Evolutionary conservation across 2,797 vertebrate genomes (phyloP).

Genomic region (Sorex maritimensis): DNA sequence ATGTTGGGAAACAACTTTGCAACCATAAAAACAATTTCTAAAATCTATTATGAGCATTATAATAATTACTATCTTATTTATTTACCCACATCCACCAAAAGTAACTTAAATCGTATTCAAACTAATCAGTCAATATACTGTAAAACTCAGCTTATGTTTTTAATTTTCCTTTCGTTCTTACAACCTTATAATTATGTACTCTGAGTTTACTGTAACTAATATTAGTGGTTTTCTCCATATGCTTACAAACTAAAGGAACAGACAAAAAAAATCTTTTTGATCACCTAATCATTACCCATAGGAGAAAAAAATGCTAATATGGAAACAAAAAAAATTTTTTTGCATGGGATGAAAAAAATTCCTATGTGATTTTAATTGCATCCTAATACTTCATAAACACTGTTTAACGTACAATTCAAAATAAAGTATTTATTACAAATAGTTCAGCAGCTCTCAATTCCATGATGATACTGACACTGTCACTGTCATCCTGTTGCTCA

Average conservation of each 20-base stretch:
- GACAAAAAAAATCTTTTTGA: constrained; percentile 77
- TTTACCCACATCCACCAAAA: constrained; percentile 52
- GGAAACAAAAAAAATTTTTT: constrained; percentile 65
- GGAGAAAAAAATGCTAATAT: constrained; percentile 65
- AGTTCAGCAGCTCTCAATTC: constrained; percentile 82
- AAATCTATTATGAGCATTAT: constrained; percentile 64
- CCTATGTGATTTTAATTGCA: constrained; percentile 78
- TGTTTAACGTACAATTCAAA: constrained; percentile 82
- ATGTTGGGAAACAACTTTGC: constrained; percentile 40
- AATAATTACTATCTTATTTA: constrained; percentile 68
- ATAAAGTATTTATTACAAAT: constrained; percentile 77
- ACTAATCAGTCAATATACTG: constrained; percentile 65
- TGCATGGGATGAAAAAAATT: constrained; percentile 71
- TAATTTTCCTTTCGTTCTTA: constrained; percentile 81
- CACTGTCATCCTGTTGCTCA: too few species aligned
- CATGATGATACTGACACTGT: constrained; percentile 85
- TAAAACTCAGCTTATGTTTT: constrained; percentile 71
- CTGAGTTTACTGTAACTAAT: constrained; percentile 79
- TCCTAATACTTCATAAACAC: constrained; percentile 81
- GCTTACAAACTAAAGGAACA: constrained; percentile 72
- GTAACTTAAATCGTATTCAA: constrained; percentile 47
- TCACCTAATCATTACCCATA: constrained; percentile 75
- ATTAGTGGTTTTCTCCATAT: constrained; percentile 76
- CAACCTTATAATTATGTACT: constrained; percentile 76
- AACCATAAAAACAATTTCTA: constrained; percentile 64